Percentiles rank a stretch among this genome's conserved stretches.
These are phyloP conservation scores for Zaprionus lachaisei DNA, from an alignment of 1,140 invertebrate species.

Conservation along the genomic window DNA sequence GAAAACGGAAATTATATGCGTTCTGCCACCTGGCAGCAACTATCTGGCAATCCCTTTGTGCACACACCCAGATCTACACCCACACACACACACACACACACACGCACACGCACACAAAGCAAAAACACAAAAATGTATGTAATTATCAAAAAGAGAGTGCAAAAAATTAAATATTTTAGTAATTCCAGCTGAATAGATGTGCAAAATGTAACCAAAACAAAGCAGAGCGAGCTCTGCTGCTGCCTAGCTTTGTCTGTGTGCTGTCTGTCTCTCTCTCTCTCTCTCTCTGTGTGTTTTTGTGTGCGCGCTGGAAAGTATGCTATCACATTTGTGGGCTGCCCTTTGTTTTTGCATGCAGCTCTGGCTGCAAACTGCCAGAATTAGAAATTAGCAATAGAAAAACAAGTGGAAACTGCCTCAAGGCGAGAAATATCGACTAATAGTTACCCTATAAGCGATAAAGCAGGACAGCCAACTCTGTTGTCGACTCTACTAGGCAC, in stretches of 20 bases:
- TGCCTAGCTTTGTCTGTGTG: background rate
- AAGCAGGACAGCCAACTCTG: too few species aligned
- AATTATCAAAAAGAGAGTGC: conserved; percentile 25
- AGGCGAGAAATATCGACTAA: background rate
- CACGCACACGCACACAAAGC: background rate
- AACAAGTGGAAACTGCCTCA: background rate
- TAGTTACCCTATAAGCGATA: conserved; percentile 9
- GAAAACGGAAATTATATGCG: conserved; percentile 7
- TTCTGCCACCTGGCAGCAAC: conserved; percentile 3
- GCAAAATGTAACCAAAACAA: conserved; percentile 47
- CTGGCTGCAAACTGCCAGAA: conserved; percentile 17
- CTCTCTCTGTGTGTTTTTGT: conserved; percentile 9
- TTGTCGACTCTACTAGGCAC: background rate
- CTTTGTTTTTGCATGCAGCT: conserved; percentile 33
- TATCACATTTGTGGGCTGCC: conserved; percentile 27
- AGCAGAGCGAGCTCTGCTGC: conserved; percentile 21
- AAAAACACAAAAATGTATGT: conserved; percentile 38
- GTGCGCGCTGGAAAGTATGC: conserved; percentile 31
- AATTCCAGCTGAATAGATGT: conserved; percentile 45
- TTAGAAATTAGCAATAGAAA: conserved; percentile 28
- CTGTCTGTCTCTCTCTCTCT: background rate
- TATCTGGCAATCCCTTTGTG: conserved; percentile 20
- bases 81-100: background rate
- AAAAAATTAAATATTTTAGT: conserved; percentile 29
- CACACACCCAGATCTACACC: conserved; percentile 3